Base-by-base conservation (phyloP, 2,888 invertebrate genomes). In the Hylaea fasciaria region DNA sequence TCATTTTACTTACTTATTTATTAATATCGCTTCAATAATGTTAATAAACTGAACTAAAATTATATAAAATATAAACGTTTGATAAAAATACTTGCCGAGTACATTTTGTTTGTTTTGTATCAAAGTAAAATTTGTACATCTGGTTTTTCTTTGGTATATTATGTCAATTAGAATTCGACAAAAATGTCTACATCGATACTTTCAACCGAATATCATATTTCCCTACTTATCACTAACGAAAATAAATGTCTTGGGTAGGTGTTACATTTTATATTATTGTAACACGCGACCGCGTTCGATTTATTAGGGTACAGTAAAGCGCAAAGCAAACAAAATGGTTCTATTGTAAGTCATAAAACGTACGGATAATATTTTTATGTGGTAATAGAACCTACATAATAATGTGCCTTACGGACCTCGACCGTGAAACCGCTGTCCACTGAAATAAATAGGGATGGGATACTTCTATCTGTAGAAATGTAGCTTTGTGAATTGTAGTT, bases 261-360 rank as follows among this genome's bases (percentile, higher is more conserved):
- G 87, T 83, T 83, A 80, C 76, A 80, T 85, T 89, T 89, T 85
- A 89, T 88, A 86, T 83, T 85, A 82, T 80, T 79, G 75, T 78
- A 80, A 75, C 89, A 89, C 88, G 89, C 89, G 76, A 89, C 57
- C 59, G 52, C 60, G 54, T 65, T 64, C 67, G 58, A 65, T 69
- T 65, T 69, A 69, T 67, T 70, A 65, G 49, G 64, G 65, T 59
- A 58, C 49, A 53, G 49, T 55, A 48, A 58, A 61, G 57, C 55
- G 60, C 65, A 62, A 60, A 62, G 62, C 64, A 58, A 65, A 64
- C 68, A 69, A 65, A 69, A 64, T 54, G 57, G 63, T 64, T 63
- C 61, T 62, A 68, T 70, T 65, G 64, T 65, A 62, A 62, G 61
- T 67, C 64, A 57, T 65, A 65, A 62, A 67, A 62, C 59, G 66